Evolutionary conservation across 1,140 invertebrate genomes (phyloP).

Genomic region (Micrasema minimum): DNA sequence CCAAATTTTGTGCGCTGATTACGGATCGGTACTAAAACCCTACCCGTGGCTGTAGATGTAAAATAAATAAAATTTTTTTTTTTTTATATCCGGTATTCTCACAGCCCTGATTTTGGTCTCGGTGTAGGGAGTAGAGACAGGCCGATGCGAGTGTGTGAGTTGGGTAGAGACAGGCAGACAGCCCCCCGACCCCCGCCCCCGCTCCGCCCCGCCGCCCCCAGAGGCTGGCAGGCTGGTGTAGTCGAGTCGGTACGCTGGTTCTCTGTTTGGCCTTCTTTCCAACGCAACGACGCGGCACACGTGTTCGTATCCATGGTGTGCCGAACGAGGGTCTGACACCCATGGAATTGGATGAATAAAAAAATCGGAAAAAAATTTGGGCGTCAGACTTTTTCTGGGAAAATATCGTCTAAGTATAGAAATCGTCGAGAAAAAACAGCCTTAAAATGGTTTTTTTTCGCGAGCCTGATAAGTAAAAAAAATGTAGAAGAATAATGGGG

Average conservation of each 20-base stretch:
- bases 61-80: background rate
- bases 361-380: background rate
- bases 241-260: too few relatives aligned
- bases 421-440: background rate
- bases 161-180: constrained; percentile 47
- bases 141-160: constrained; percentile 32
- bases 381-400: background rate
- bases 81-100: constrained; percentile 4
- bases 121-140: constrained; percentile 38
- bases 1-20: too few relatives aligned
- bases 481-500: too few relatives aligned
- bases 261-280: constrained; percentile 53
- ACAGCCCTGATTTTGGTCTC: background rate
- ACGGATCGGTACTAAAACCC: too few relatives aligned
- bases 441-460: background rate
- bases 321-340: constrained; percentile 29
- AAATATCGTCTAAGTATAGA: background rate
- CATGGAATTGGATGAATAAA: constrained; percentile 2
- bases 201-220: background rate
- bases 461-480: too few relatives aligned
- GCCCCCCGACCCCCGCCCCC: constrained; percentile 16
- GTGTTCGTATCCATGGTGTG: constrained; percentile 49
- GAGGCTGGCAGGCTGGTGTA: constrained; percentile 31
- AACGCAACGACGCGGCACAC: constrained; percentile 47
- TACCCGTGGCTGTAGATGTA: too few relatives aligned